These are phyloP conservation scores for Fissipunctia ypsillon DNA, from an alignment of 2,888 invertebrate genomes.

Conservation along the genomic window DNA sequence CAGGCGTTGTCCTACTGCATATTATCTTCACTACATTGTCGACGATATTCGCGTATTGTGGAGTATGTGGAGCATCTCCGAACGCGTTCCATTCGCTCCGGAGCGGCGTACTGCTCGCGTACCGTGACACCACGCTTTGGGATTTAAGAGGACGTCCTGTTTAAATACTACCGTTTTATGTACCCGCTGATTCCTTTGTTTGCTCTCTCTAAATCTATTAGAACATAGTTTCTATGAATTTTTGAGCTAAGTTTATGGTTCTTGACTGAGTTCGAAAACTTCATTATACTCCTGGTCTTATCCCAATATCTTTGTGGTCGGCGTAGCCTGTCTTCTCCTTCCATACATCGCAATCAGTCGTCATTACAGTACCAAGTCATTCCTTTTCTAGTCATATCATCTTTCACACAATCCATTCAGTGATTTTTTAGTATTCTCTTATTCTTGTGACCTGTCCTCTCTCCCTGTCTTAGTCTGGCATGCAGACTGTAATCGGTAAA, in stretches of 20 bases:
- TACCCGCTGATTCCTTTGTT: neutral
- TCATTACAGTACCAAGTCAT: neutral
- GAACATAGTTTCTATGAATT: neutral
- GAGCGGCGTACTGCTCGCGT: neutral
- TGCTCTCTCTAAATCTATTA: neutral
- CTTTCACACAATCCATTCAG: neutral
- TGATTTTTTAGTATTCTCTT: neutral
- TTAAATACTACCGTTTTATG: neutral
- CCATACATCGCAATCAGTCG: neutral
- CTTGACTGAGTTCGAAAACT: neutral
- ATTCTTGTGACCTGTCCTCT: neutral
- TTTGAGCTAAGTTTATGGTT: neutral
- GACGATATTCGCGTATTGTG: conserved; percentile 25
- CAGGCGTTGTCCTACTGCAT: neutral
- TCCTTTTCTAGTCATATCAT: neutral
- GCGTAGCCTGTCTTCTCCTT: neutral
- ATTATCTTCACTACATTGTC: neutral
- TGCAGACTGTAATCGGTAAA: neutral
- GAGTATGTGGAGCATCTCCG: conserved; percentile 44
- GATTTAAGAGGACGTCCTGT: neutral
- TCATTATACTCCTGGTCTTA: too few species aligned
- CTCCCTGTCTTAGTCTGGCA: neutral
- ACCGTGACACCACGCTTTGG: neutral
- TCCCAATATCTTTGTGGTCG: neutral
- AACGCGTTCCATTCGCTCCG: conserved; percentile 20